A percentile compares a stretch with the other conserved stretches of the same genome.
These are phyloP conservation scores for Melanophora roralis DNA, from an alignment of 2,888 invertebrate species.

Conservation along the genomic window DNA sequence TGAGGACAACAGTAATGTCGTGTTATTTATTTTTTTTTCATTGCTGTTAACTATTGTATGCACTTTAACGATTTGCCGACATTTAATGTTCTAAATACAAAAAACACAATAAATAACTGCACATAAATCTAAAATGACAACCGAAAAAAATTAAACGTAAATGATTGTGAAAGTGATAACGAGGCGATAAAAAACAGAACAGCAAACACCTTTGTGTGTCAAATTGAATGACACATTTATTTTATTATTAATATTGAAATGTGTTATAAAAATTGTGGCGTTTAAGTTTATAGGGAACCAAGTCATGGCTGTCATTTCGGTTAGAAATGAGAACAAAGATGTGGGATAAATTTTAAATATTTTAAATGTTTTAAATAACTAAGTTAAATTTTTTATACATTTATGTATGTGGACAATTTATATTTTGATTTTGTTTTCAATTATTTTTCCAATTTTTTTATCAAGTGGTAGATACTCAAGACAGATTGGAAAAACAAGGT, in stretches of 20 bases:
- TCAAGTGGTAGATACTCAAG: no score
- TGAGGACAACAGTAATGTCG: background rate
- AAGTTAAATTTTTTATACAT: no score
- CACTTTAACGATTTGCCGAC: conserved; percentile 13
- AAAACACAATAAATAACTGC: background rate
- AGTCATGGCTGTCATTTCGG: no score
- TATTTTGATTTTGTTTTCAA: no score
- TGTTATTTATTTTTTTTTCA: background rate
- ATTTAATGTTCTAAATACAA: background rate
- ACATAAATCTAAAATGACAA: background rate
- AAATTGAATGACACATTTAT: background rate
- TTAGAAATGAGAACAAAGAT: no score
- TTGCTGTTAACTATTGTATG: background rate
- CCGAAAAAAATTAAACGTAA: background rate
- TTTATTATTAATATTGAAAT: background rate
- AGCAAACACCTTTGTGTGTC: background rate
- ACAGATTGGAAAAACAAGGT: no score
- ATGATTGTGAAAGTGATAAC: background rate
- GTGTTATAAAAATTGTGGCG: no score
- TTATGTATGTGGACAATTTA: no score
- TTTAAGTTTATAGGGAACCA: no score
- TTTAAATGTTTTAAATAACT: no score
- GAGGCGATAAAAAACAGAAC: background rate
- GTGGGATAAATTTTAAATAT: no score
- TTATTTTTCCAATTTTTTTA: no score